Conservation (phyloP, 2,113 vertebrate species). For the Anhinga rufa region DNA sequence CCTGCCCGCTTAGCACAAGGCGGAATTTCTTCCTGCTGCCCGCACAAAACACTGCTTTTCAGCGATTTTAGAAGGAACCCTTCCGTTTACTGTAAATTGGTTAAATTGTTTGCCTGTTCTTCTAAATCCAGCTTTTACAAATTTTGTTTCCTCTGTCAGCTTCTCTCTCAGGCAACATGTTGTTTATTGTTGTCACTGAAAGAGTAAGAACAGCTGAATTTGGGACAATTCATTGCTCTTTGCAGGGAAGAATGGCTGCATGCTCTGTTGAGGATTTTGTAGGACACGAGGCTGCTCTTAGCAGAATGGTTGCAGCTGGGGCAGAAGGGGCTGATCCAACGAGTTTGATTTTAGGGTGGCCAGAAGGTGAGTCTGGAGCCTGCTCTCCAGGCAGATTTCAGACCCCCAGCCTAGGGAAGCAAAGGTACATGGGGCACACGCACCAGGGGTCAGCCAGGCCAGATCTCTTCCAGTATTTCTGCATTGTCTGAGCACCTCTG, state of each 20-base stretch:
- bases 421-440: accelerated
- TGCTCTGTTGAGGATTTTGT: not conserved
- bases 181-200: not conserved
- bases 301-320: not conserved
- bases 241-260: not conserved
- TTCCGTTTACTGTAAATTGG: not conserved
- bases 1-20: not conserved
- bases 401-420: not conserved
- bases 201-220: not conserved
- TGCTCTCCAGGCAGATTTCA: not conserved
- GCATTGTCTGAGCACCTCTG: not conserved
- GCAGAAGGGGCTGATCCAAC: not conserved
- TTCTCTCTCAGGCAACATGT: not conserved
- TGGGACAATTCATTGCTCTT: not conserved
- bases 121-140: not conserved
- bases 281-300: not conserved
- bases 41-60: not conserved
- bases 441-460: not conserved
- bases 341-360: not conserved
- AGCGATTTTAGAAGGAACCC: not conserved
- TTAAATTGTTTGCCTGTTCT: not conserved
- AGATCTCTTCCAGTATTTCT: not conserved
- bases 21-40: not conserved
- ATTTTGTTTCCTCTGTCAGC: not conserved
- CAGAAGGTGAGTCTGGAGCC: not conserved